Conservation (phyloP, 1,140 invertebrate species). For the Chymomyza costata region DNA sequence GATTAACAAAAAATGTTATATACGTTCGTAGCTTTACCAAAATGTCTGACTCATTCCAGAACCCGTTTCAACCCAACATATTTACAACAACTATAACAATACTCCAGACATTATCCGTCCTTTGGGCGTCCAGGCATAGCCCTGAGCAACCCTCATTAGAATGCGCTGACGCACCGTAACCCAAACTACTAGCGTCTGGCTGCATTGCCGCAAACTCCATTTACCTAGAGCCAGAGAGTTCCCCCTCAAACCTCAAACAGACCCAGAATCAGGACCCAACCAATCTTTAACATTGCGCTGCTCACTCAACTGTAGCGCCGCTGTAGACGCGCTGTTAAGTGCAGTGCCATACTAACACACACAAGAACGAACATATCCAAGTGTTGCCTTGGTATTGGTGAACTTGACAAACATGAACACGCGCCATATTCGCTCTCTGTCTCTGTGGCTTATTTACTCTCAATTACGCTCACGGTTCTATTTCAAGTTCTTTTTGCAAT, state of each 20-base stretch:
- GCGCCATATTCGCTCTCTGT: conserved; percentile 24
- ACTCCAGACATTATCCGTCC: conserved; percentile 54
- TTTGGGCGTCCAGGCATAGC: neutral
- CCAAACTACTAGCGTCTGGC: conserved; percentile 42
- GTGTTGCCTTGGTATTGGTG: conserved; percentile 58
- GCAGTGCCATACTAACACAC: conserved; percentile 24
- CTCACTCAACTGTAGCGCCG: conserved; percentile 54
- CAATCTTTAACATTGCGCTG: conserved; percentile 46
- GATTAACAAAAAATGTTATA: too few species aligned
- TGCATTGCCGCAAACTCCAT: conserved; percentile 29
- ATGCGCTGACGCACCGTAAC: conserved; percentile 6
- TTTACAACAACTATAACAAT: conserved; percentile 35
- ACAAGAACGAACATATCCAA: conserved; percentile 29
- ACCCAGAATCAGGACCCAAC: conserved; percentile 3
- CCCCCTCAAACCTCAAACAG: conserved; percentile 2
- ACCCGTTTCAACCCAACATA: conserved; percentile 18
- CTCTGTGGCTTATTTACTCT: conserved; percentile 21
- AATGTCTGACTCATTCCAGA: conserved; percentile 51
- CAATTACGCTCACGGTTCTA: conserved; percentile 21
- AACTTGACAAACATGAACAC: conserved; percentile 53
- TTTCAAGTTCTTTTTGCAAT: conserved; percentile 57
- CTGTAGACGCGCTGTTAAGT: conserved; percentile 37
- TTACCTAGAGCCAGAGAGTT: too few species aligned
- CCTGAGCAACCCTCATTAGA: conserved; percentile 58
- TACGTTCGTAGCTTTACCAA: conserved; percentile 11